Conservation (phyloP, 2,888 invertebrate genomes). For the Pardosa pseudoannulata region DNA sequence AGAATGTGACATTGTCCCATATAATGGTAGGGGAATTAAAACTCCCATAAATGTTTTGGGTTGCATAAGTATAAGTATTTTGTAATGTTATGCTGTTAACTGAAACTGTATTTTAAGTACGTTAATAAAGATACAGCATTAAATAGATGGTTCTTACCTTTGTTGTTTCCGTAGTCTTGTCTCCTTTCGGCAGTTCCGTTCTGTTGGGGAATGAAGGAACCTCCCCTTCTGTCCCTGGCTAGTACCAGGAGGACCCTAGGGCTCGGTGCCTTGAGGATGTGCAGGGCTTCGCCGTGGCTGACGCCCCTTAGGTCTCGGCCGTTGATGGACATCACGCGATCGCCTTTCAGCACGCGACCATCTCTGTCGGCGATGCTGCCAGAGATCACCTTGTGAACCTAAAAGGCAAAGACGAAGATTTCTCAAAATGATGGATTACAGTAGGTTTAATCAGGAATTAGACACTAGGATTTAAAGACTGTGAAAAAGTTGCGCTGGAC, state of each 20-base stretch:
- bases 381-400: conserved; percentile 91
- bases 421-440: too few relatives aligned
- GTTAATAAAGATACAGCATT: too few relatives aligned
- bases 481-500: too few relatives aligned
- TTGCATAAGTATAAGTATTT: too few relatives aligned
- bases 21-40: too few relatives aligned
- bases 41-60: too few relatives aligned
- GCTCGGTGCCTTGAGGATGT: conserved; percentile 89
- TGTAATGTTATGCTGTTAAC: too few relatives aligned
- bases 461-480: too few relatives aligned
- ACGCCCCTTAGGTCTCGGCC: conserved; percentile 88
- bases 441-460: too few relatives aligned
- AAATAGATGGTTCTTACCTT: too few relatives aligned
- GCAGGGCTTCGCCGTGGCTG: conserved; percentile 90
- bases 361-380: conserved; percentile 92
- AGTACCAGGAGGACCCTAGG: conserved; percentile 88
- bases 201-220: conserved; percentile 82
- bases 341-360: conserved; percentile 90
- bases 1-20: too few relatives aligned
- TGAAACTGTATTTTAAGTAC: too few relatives aligned
- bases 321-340: conserved; percentile 92
- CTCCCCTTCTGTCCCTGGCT: conserved; percentile 83
- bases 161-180: not conserved
- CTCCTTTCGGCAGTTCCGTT: not conserved
- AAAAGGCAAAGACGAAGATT: not conserved